A percentile compares a stretch with the other conserved stretches of the same genome.
These are phyloP conservation scores for Drosophila ironensis DNA, from an alignment of 1,140 invertebrate species.

Conservation along the genomic window DNA sequence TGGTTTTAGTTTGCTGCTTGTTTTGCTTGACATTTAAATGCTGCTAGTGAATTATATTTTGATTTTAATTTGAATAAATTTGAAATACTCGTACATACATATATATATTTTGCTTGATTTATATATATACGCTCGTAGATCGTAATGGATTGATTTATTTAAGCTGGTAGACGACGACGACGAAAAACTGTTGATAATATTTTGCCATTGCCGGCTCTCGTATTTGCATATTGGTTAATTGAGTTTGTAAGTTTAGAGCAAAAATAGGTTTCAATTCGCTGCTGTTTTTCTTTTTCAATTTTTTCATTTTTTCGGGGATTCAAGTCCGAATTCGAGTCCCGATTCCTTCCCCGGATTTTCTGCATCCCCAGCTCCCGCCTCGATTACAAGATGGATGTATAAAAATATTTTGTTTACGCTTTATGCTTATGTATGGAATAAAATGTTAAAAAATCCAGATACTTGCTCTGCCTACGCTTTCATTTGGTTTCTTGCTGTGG, in stretches of 20 bases:
- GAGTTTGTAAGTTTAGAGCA: conserved; percentile 34
- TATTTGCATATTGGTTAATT: conserved; percentile 45
- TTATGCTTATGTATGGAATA: conserved; percentile 24
- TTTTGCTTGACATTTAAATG: conserved; percentile 68
- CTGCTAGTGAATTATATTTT: conserved; percentile 73
- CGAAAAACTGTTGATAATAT: conserved; percentile 61
- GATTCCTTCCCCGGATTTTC: conserved; percentile 20
- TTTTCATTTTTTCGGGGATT: not conserved
- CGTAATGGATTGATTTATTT: conserved; percentile 55
- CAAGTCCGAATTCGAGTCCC: not conserved
- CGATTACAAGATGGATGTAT: conserved; percentile 45
- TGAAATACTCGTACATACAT: too few relatives aligned
- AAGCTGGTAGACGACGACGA: conserved; percentile 66
- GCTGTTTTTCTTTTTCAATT: conserved; percentile 1
- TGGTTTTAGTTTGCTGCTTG: conserved; percentile 58
- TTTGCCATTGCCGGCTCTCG: conserved; percentile 26
- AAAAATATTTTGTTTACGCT: conserved; percentile 57
- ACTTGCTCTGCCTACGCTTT: conserved; percentile 6
- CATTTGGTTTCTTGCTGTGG: conserved; percentile 32
- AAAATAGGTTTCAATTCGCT: conserved; percentile 30
- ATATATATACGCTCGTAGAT: too few relatives aligned
- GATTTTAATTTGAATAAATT: conserved; percentile 72
- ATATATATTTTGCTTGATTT: conserved; percentile 33
- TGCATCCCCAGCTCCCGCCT: conserved; percentile 21
- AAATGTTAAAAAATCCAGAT: conserved; percentile 40